These are phyloP conservation scores for Apocheima hispidaria DNA, from an alignment of 2,888 invertebrate genomes.

Conservation along the genomic window DNA sequence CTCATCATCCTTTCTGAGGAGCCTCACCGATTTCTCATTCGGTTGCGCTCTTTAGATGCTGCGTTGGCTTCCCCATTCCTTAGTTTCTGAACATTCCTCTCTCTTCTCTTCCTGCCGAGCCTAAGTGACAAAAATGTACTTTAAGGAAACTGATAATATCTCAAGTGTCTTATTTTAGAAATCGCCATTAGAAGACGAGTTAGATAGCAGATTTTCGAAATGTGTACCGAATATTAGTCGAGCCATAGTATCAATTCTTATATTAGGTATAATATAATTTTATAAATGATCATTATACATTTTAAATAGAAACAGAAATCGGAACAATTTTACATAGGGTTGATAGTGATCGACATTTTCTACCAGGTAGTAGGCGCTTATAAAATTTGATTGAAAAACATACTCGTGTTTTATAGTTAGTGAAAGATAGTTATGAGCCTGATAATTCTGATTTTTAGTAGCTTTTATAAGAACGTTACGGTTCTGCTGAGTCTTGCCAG, in stretches of 20 bases:
- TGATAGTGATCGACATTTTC: conserved; percentile 77
- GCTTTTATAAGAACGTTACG: conserved; percentile 66
- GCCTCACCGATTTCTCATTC: conserved; percentile 36
- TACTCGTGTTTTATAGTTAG: conserved; percentile 64
- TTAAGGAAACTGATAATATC: conserved; percentile 80
- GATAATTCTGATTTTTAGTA: conserved; percentile 76
- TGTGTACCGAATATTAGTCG: conserved; percentile 77
- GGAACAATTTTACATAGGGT: conserved; percentile 80
- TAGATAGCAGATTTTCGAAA: conserved; percentile 82
- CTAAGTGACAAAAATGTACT: conserved; percentile 65
- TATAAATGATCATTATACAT: conserved; percentile 45
- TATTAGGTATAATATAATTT: conserved; percentile 51
- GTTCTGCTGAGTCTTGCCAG: conserved; percentile 79
- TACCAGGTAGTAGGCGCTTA: conserved; percentile 81
- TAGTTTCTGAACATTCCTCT: conserved; percentile 74
- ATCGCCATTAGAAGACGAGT: conserved; percentile 79
- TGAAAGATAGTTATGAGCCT: conserved; percentile 70
- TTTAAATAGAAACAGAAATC: conserved; percentile 55
- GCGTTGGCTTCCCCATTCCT: conserved; percentile 67
- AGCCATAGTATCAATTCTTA: conserved; percentile 71
- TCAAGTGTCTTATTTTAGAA: conserved; percentile 85
- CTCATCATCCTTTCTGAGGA: conserved; percentile 77
- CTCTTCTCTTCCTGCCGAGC: conserved; percentile 59
- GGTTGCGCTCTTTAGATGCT: conserved; percentile 56
- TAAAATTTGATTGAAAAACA: conserved; percentile 68